Percentiles rank a stretch among this genome's conserved stretches.
Evolutionary conservation across 1,140 invertebrate species (phyloP).

Genomic region (Oppia nitens): DNA sequence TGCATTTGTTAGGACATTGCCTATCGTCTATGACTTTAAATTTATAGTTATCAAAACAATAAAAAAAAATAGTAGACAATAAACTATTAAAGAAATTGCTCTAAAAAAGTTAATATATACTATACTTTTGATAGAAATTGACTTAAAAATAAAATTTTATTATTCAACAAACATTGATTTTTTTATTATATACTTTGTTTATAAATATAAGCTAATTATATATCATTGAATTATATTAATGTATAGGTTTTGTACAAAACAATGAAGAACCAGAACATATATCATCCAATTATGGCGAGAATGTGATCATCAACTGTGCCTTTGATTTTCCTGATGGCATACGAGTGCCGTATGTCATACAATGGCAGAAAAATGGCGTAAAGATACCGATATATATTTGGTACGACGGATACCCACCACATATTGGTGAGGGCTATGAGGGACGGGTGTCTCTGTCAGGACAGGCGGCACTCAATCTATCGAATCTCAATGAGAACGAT

Average conservation of each 20-base stretch:
- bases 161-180: no score
- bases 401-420: conserved; percentile 90
- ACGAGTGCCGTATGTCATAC: conserved; percentile 84
- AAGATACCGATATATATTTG: conserved; percentile 91
- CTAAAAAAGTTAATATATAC: neutral
- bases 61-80: no score
- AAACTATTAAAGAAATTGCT: no score
- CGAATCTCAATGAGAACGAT: conserved; percentile 73
- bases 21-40: no score
- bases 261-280: conserved; percentile 50
- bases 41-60: no score
- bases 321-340: conserved; percentile 77
- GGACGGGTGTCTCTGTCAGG: conserved; percentile 70
- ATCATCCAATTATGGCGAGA: conserved; percentile 83
- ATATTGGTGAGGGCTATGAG: conserved; percentile 77
- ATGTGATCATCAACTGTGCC: conserved; percentile 87
- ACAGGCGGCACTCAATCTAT: conserved; percentile 78
- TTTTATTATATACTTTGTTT: no score
- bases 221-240: no score
- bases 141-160: no score
- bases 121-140: neutral
- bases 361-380: conserved; percentile 79
- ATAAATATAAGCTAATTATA: no score
- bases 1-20: no score
- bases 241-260: neutral